Evolutionary conservation across 2,888 invertebrate species (phyloP), one percentile per base, ranked within the genome.

Genomic region (Drosophila mercatorum): DNA sequence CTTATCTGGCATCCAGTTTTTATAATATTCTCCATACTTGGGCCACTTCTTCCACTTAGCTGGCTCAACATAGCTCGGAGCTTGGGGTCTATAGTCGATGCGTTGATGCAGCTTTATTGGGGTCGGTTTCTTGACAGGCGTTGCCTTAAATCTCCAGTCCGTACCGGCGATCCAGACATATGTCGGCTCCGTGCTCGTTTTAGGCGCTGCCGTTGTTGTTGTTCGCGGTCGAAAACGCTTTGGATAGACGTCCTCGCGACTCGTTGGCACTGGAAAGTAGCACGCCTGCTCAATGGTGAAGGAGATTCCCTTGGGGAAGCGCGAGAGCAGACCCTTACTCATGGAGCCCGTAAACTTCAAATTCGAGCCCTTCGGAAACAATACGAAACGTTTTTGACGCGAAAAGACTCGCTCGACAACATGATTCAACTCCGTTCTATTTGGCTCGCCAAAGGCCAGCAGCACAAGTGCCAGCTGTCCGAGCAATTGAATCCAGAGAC

Each of bases 91-190:
- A 17, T 73, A 43, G 52, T 88, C 91, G 17, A 92, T 86, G 11
- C 92, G 85, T 7, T 72, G 87, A 44, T 90, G 88, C 1, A 90
- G 68, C 49, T 61, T 82, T 0, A 77, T 0, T 0, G 89, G 87
- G 3, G 34, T 88, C 0, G 90, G 90, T 51, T 89, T 83, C 58
- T 83, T 79, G 0, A 83, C 26, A 0, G 83, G 86, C 2, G 76
- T 89, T 1, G 89, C 92, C 47, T 92, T 90, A 28, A 76, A 91
- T 17, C 91, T 82, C 77, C 92, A 82, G 53, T 88, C 60, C 0
- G 92, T 90, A 0, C 91, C 91, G 2, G 91, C 81, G 49, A 91
- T 90, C 68, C 90, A 89, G 5, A 91, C 83, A 31, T 83, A 81
- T 0, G 85, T 75, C 0, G 88, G 83, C 14, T 77, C 68, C 8